These are phyloP conservation scores for Dicyrtoma fusca DNA, from an alignment of 2,888 invertebrate genomes.

Conservation along the genomic window DNA sequence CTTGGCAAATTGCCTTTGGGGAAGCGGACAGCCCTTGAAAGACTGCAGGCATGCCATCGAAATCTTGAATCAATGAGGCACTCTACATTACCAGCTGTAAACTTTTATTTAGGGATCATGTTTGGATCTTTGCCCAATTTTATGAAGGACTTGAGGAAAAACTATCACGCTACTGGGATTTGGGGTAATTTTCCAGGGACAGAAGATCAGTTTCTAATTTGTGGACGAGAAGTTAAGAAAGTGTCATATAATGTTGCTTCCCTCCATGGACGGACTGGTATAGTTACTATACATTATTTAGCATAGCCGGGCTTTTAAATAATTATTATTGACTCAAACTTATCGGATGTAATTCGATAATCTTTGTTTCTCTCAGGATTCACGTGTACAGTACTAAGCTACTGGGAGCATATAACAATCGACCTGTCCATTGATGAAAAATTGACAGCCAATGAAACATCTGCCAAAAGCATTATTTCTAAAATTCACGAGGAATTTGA, in stretches of 20 bases:
- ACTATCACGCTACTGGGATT: conserved; percentile 29
- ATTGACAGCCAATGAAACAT: no score
- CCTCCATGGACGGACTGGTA: conserved; percentile 30
- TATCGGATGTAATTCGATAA: no score
- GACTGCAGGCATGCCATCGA: conserved; percentile 5
- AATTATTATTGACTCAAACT: no score
- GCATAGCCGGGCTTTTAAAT: no score
- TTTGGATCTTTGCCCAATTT: conserved; percentile 21
- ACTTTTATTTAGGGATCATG: conserved; percentile 11
- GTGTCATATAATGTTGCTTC: conserved; percentile 30
- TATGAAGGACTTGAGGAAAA: conserved; percentile 1
- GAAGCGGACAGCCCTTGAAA: conserved; percentile 4
- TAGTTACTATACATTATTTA: no score
- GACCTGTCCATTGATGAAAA: no score
- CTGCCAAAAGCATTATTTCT: no score
- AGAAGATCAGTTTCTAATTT: conserved; percentile 11
- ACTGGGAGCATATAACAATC: no score
- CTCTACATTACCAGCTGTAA: conserved; percentile 6
- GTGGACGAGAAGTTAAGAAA: conserved; percentile 8
- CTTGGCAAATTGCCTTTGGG: conserved; percentile 23
- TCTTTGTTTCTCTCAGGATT: no score
- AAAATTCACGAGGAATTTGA: no score
- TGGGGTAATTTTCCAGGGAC: conserved; percentile 28
- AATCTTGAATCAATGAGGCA: conserved; percentile 12
- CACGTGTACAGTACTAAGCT: no score